Conservation (phyloP, 2,797 vertebrate genomes). For the Ibycter americanus region DNA sequence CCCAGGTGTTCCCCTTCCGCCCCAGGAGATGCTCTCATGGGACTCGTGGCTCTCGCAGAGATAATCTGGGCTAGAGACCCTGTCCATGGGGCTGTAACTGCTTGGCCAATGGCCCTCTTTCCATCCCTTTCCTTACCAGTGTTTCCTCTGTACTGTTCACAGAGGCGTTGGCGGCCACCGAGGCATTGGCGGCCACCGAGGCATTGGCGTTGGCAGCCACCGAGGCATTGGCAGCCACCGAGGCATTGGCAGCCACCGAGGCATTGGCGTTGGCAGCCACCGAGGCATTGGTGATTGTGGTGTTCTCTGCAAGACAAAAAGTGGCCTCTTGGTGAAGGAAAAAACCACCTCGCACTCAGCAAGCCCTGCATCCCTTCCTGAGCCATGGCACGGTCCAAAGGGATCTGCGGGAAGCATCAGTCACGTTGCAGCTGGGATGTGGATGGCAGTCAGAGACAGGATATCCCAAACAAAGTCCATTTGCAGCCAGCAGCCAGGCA, state of each 20-base stretch:
- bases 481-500: neutral
- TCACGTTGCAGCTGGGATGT: neutral
- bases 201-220: neutral
- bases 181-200: neutral
- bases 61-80: rapidly evolving
- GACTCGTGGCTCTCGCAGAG: neutral
- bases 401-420: neutral
- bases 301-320: conserved; percentile 45
- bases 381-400: neutral
- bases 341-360: rapidly evolving
- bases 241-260: rapidly evolving
- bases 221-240: rapidly evolving
- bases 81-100: rapidly evolving
- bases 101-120: rapidly evolving
- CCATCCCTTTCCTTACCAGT: neutral
- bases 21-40: neutral
- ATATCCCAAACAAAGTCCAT: neutral
- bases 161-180: neutral
- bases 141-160: neutral
- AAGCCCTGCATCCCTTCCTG: neutral
- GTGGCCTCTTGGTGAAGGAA: neutral
- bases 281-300: rapidly evolving
- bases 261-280: neutral
- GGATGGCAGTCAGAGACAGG: neutral
- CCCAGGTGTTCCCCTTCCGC: neutral